These are phyloP conservation scores for Anneissia japonica DNA, from an alignment of 35 echinoderm and acorn worm genomes.

Conservation along the genomic window DNA sequence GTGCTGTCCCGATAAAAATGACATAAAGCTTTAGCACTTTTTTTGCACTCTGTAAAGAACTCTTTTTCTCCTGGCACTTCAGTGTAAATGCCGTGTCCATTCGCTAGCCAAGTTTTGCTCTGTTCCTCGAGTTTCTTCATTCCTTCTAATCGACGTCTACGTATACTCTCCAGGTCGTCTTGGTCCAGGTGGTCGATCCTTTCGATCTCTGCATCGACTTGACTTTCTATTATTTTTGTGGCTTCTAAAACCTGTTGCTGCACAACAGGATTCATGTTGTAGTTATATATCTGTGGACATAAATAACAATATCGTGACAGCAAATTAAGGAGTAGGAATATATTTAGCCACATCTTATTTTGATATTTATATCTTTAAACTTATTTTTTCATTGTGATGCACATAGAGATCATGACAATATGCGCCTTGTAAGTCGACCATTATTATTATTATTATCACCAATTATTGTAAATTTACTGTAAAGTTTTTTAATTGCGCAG, in stretches of 20 bases:
- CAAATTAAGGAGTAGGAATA: no score
- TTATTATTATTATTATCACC: no score
- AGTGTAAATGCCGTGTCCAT: constrained; percentile 65
- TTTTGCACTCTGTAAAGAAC: constrained; percentile 92
- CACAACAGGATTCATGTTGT: constrained; percentile 50
- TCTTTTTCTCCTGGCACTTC: constrained; percentile 90
- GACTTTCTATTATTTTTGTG: constrained; percentile 74
- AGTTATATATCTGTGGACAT: no score
- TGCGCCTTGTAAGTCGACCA: no score
- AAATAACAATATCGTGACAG: no score
- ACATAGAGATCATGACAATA: no score
- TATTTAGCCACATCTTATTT: no score
- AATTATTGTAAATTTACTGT: no score
- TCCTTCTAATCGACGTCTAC: constrained; percentile 54
- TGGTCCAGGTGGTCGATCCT: constrained; percentile 71
- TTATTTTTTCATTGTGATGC: no score
- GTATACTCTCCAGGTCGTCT: constrained; percentile 77
- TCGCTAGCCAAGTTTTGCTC: constrained; percentile 64
- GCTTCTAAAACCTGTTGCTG: constrained; percentile 77
- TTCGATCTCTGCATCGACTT: constrained; percentile 94
- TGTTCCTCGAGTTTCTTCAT: constrained; percentile 67
- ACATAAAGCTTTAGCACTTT: constrained; percentile 78
- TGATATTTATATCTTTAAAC: no score
- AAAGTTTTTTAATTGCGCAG: no score
- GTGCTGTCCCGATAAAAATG: constrained; percentile 89